Evolutionary conservation across 2,888 invertebrate species (phyloP).

Genomic region (Alsophila aescularia): DNA sequence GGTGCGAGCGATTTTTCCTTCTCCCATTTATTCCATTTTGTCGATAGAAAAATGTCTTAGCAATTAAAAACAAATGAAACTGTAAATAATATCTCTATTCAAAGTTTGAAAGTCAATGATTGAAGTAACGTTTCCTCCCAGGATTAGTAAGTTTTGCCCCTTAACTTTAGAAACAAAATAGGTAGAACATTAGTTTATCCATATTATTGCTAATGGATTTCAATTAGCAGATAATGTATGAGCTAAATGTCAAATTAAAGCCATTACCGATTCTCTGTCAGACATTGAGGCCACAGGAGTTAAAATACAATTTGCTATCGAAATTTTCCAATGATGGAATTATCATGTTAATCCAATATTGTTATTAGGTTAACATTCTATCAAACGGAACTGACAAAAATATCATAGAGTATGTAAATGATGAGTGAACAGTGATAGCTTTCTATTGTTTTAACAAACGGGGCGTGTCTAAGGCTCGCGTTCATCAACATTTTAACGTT

Average conservation of each 20-base stretch:
- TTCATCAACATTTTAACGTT: too few relatives aligned
- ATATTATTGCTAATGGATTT: neutral
- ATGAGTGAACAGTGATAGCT: constrained; percentile 38
- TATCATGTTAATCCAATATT: constrained; percentile 4
- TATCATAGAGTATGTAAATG: constrained; percentile 24
- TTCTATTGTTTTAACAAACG: constrained; percentile 51
- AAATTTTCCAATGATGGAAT: constrained; percentile 16
- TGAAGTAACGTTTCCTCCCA: neutral
- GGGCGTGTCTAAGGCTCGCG: constrained; percentile 44
- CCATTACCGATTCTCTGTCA: constrained; percentile 3
- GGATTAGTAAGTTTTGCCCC: constrained; percentile 11
- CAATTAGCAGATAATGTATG: constrained; percentile 8
- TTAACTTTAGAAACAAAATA: constrained; percentile 21
- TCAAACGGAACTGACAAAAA: constrained; percentile 13
- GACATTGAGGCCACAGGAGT: constrained; percentile 4
- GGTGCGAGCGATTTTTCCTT: too few relatives aligned
- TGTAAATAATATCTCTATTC: neutral
- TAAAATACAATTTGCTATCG: constrained; percentile 5
- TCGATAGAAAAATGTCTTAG: too few relatives aligned
- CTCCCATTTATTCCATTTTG: too few relatives aligned
- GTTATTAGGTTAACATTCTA: constrained; percentile 17
- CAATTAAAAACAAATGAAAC: neutral
- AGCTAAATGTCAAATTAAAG: constrained; percentile 6
- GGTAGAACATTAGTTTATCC: constrained; percentile 8
- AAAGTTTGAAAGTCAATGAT: neutral